Conservation (phyloP, 2,113 vertebrate species). For the Narcine bancroftii region DNA sequence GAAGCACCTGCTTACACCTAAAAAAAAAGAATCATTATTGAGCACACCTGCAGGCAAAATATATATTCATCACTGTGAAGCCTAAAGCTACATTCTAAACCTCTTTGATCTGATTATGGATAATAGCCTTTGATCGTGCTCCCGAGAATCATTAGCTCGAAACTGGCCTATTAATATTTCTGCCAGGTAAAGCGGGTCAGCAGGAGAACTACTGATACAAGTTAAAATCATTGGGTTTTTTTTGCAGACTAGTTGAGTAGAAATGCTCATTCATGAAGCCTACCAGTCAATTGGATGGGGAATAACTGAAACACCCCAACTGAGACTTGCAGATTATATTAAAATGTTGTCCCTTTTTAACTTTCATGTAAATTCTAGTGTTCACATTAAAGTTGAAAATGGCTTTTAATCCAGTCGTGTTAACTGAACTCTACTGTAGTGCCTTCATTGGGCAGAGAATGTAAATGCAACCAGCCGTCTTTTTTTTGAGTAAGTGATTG, state of each 20-base stretch:
- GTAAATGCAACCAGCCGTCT: not conserved
- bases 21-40: not conserved
- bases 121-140: not conserved
- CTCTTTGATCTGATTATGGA: not conserved
- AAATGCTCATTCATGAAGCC: not conserved
- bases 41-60: not conserved
- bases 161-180: not conserved
- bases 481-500: not conserved
- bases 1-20: not conserved
- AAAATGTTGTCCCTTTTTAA: not conserved
- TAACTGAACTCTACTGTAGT: not conserved
- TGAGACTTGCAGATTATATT: not conserved
- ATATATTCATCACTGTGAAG: not conserved
- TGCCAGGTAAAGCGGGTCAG: not conserved
- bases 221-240: not conserved
- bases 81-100: not conserved
- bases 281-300: not conserved
- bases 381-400: not conserved
- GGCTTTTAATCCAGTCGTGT: not conserved
- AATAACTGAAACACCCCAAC: not conserved
- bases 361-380: not conserved
- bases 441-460: not conserved
- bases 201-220: not conserved
- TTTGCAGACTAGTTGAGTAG: not conserved
- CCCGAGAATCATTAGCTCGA: not conserved